Evolutionary conservation across 2,888 invertebrate species (phyloP).

Genomic region (Loripinus fragilis): DNA sequence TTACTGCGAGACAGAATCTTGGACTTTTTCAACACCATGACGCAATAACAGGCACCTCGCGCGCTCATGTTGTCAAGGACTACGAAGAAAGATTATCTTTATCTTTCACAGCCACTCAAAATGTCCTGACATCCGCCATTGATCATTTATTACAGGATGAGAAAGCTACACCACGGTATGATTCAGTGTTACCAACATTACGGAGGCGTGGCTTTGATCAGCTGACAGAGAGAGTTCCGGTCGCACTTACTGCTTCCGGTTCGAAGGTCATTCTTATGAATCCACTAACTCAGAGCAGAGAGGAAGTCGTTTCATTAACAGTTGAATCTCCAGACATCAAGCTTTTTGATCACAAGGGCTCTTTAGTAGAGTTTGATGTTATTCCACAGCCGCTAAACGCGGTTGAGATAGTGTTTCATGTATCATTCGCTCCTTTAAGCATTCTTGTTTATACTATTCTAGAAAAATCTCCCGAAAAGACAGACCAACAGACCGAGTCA

Average conservation of each 20-base stretch:
- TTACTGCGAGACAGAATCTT: constrained; percentile 89
- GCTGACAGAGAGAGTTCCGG: constrained; percentile 35
- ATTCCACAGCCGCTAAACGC: neutral
- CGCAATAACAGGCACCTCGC: constrained; percentile 98
- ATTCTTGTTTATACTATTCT: constrained; percentile 43
- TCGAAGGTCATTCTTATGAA: constrained; percentile 48
- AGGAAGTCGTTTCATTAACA: constrained; percentile 33
- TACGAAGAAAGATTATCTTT: constrained; percentile 85
- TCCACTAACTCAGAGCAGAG: constrained; percentile 43
- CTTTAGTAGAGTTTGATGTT: constrained; percentile 36
- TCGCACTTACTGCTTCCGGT: constrained; percentile 22
- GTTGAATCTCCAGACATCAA: constrained; percentile 33
- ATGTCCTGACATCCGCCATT: constrained; percentile 33
- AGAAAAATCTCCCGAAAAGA: neutral
- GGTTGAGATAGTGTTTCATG: constrained; percentile 38
- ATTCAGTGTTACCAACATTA: neutral
- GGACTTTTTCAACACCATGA: constrained; percentile 98
- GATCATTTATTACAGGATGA: constrained; percentile 25
- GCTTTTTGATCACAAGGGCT: constrained; percentile 32
- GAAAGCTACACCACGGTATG: neutral
- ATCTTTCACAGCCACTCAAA: constrained; percentile 40
- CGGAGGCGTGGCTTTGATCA: constrained; percentile 10
- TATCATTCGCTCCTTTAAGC: constrained; percentile 47
- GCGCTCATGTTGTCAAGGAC: constrained; percentile 95
- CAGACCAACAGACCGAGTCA: neutral